Percentiles rank a stretch among this genome's conserved stretches.
phyloP scores from a whole-genome alignment of 2,113 vertebrate species.

The Agelaius phoeniceus region DNA sequence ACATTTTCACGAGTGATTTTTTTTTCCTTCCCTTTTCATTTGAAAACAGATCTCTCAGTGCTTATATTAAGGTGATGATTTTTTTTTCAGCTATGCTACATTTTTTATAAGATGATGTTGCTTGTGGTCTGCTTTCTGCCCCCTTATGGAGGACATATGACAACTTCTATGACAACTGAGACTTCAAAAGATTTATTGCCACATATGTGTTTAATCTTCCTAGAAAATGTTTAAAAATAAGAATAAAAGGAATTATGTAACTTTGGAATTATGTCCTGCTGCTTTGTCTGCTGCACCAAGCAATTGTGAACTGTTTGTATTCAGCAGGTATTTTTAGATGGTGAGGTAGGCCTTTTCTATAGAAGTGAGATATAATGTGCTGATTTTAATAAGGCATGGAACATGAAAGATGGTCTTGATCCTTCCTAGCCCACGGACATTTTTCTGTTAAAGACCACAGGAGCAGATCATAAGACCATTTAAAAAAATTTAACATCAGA shows the following conservation, averaged over 20 bases:
- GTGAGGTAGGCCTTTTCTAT: not conserved
- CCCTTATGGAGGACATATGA: too few species aligned
- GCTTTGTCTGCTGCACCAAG: not conserved
- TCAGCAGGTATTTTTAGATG: not conserved
- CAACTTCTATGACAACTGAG: not conserved
- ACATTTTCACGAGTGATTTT: not conserved
- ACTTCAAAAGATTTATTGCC: not conserved
- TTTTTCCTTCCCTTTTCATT: slow-evolving; percentile 21
- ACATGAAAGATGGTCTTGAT: not conserved
- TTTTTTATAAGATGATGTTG: not conserved
- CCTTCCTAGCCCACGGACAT: not conserved
- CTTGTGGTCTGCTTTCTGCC: not conserved
- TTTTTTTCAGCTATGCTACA: not conserved
- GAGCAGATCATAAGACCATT: not conserved
- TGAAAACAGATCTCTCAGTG: not conserved
- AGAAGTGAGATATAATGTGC: fast-evolving
- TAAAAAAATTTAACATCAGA: not conserved
- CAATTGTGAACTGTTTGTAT: not conserved
- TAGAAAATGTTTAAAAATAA: not conserved
- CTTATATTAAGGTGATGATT: not conserved
- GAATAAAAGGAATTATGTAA: not conserved
- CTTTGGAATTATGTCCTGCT: not conserved
- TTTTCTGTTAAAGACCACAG: not conserved
- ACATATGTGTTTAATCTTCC: not conserved
- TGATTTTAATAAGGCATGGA: not conserved